phyloP scores from a whole-genome alignment of 2,888 invertebrate species.

The Leptarthrus brevirostris region DNA sequence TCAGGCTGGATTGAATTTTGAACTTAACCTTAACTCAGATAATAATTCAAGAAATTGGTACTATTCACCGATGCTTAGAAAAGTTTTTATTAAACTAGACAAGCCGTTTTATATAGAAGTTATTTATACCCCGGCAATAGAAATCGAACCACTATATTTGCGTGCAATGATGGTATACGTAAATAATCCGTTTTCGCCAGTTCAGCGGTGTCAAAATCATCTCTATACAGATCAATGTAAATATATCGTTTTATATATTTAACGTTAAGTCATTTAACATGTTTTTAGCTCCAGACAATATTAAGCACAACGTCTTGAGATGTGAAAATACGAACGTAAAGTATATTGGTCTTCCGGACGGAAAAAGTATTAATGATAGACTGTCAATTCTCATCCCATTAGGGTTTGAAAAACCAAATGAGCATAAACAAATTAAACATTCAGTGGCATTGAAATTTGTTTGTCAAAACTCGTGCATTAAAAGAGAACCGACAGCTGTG shows the following conservation, averaged over 20 bases:
- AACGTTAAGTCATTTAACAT: not conserved
- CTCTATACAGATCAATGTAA: slow-evolving; percentile 62
- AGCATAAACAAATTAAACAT: slow-evolving; percentile 60
- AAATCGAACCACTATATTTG: slow-evolving; percentile 63
- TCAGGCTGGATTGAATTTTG: slow-evolving; percentile 60
- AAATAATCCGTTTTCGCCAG: slow-evolving; percentile 74
- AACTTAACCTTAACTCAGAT: slow-evolving; percentile 58
- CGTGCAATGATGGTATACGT: slow-evolving; percentile 75
- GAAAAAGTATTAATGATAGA: slow-evolving; percentile 70
- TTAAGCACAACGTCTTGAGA: slow-evolving; percentile 62
- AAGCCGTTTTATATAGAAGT: slow-evolving; percentile 74
- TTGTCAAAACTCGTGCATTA: slow-evolving; percentile 80
- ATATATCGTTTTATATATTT: slow-evolving; percentile 20
- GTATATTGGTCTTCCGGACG: slow-evolving; percentile 61
- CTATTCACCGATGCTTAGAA: slow-evolving; percentile 71
- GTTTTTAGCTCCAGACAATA: slow-evolving; percentile 54
- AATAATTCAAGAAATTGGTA: slow-evolving; percentile 60
- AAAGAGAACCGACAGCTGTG: slow-evolving; percentile 77
- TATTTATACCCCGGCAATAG: slow-evolving; percentile 57
- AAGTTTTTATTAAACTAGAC: slow-evolving; percentile 72
- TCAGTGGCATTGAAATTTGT: slow-evolving; percentile 74
- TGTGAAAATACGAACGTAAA: slow-evolving; percentile 61
- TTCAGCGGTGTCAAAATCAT: slow-evolving; percentile 76
- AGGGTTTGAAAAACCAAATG: slow-evolving; percentile 70
- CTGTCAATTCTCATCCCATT: slow-evolving; percentile 75